Evolutionary conservation across 2,888 invertebrate genomes (phyloP).

Genomic region (Sialis fuliginosa): DNA sequence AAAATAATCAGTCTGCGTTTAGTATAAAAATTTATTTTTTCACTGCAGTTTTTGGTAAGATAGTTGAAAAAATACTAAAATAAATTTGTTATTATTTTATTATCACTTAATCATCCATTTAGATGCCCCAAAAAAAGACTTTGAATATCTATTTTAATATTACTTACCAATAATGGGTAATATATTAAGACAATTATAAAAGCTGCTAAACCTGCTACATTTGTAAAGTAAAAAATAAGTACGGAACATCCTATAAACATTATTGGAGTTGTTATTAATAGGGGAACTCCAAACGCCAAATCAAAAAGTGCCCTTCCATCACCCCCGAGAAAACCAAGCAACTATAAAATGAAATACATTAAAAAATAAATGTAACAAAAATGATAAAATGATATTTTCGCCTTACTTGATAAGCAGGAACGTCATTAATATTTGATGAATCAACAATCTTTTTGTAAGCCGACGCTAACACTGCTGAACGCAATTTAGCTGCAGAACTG

Average conservation of each 20-base stretch:
- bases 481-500: constrained; percentile 19
- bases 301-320: background rate
- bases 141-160: background rate
- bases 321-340: background rate
- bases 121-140: background rate
- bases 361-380: background rate
- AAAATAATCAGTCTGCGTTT: constrained; percentile 13
- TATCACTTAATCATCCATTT: background rate
- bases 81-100: background rate
- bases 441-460: constrained; percentile 19
- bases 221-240: background rate
- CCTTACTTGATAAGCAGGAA: constrained; percentile 15
- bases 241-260: background rate
- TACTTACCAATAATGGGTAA: background rate
- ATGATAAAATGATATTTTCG: background rate
- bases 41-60: constrained; percentile 5
- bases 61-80: background rate
- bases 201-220: background rate
- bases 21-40: constrained; percentile 14
- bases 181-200: background rate
- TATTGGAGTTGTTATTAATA: background rate
- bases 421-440: constrained; percentile 15
- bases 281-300: background rate
- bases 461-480: constrained; percentile 20
- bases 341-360: background rate